phyloP scores from a whole-genome alignment of 2,888 invertebrate genomes.

The Hypomecis atomaria region DNA sequence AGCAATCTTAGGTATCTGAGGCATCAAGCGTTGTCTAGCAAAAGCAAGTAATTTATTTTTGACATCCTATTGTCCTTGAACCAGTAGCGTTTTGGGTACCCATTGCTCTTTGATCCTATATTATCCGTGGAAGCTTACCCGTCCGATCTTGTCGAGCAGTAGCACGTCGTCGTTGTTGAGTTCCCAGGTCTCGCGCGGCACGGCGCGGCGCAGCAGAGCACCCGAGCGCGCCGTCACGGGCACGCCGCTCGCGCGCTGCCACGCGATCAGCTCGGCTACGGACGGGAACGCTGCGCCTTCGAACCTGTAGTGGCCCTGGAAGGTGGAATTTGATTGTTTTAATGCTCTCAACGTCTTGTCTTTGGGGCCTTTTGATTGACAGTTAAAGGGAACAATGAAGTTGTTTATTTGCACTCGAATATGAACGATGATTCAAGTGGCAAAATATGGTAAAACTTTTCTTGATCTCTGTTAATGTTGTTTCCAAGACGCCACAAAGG shows the following conservation, averaged over 20 bases:
- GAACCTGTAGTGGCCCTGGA: conserved; percentile 95
- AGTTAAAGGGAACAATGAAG: not conserved
- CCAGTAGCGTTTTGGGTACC: too few relatives aligned
- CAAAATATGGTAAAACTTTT: too few relatives aligned
- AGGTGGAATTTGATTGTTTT: not conserved
- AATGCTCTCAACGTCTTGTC: not conserved
- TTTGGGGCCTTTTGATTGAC: too few relatives aligned
- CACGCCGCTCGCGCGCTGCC: conserved; percentile 93
- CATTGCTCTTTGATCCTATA: too few relatives aligned
- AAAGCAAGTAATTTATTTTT: too few relatives aligned
- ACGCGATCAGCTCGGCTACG: conserved; percentile 95
- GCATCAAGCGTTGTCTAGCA: too few relatives aligned
- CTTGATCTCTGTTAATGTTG: too few relatives aligned
- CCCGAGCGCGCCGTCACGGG: conserved; percentile 97
- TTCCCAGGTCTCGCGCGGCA: conserved; percentile 97
- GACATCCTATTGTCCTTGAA: too few relatives aligned
- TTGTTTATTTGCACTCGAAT: too few relatives aligned
- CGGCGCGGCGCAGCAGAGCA: conserved; percentile 93
- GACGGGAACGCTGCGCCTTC: conserved; percentile 97
- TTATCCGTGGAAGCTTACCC: conserved; percentile 80
- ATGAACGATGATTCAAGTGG: too few relatives aligned
- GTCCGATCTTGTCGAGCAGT: conserved; percentile 95
- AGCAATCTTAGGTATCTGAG: too few relatives aligned
- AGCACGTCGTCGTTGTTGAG: conserved; percentile 97
- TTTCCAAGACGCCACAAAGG: too few relatives aligned